Conservation (phyloP, 1,140 invertebrate genomes). For the Polypedilum pembai region DNA sequence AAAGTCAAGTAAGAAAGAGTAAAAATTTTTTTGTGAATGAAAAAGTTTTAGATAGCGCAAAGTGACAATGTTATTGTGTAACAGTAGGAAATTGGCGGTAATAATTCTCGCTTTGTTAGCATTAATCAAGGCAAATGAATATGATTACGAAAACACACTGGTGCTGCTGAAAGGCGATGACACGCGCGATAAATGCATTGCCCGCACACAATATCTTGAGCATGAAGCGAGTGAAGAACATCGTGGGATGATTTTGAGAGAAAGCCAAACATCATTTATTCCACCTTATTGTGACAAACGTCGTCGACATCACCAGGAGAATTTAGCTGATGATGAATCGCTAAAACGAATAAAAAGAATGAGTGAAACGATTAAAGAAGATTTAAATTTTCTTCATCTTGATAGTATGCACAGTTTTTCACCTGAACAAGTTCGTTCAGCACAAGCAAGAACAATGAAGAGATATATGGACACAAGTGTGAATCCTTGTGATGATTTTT, state of each 20-base stretch:
- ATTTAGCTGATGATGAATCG: background rate
- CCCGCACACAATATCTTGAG: background rate
- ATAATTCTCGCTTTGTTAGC: background rate
- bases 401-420: conserved; percentile 26
- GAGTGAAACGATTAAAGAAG: background rate
- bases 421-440: conserved; percentile 45
- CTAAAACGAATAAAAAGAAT: background rate
- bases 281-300: conserved; percentile 20
- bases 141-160: background rate
- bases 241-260: conserved; percentile 26
- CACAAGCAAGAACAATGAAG: conserved; percentile 59
- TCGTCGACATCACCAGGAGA: background rate
- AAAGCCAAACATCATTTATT: conserved; percentile 10
- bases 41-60: background rate
- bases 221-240: background rate
- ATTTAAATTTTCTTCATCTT: conserved; percentile 3
- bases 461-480: conserved; percentile 67
- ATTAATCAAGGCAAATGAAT: background rate
- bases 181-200: conserved; percentile 3
- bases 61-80: background rate
- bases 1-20: background rate
- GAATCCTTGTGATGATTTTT: conserved; percentile 87
- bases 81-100: background rate
- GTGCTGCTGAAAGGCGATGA: background rate
- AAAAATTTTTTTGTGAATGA: background rate